These are phyloP conservation scores for Rhodophaea formosa DNA, from an alignment of 2,888 invertebrate species.

Conservation along the genomic window DNA sequence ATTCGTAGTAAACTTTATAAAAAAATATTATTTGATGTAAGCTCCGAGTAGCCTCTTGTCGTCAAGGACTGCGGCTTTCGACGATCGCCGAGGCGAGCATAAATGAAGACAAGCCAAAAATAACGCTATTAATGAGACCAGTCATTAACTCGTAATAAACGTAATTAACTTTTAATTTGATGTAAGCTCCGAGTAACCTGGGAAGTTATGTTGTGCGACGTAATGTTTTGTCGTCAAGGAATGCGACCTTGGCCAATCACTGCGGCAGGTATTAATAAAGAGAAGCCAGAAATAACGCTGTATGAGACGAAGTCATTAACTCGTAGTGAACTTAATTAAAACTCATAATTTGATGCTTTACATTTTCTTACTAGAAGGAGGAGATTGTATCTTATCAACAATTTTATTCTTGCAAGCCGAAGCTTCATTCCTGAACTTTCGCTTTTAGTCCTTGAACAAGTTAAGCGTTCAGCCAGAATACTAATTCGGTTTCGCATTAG, in stretches of 20 bases:
- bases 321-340: too few species aligned
- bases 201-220: not conserved
- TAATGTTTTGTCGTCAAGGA: not conserved
- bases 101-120: not conserved
- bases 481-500: not conserved
- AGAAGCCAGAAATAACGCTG: not conserved
- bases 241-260: not conserved
- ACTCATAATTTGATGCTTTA: too few species aligned
- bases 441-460: not conserved
- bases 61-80: not conserved
- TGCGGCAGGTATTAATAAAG: not conserved
- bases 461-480: not conserved
- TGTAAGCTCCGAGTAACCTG: not conserved
- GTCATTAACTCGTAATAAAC: too few species aligned
- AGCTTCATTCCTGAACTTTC: not conserved
- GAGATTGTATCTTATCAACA: too few species aligned
- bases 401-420: not conserved
- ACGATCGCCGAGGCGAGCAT: not conserved
- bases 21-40: not conserved
- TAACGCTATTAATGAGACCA: not conserved
- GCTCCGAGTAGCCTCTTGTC: not conserved
- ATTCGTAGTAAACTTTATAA: too few species aligned
- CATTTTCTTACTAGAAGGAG: too few species aligned
- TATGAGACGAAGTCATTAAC: too few species aligned
- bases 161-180: not conserved